Conservation (phyloP, 2,797 vertebrate genomes). For the Podarcis lilfordi region DNA sequence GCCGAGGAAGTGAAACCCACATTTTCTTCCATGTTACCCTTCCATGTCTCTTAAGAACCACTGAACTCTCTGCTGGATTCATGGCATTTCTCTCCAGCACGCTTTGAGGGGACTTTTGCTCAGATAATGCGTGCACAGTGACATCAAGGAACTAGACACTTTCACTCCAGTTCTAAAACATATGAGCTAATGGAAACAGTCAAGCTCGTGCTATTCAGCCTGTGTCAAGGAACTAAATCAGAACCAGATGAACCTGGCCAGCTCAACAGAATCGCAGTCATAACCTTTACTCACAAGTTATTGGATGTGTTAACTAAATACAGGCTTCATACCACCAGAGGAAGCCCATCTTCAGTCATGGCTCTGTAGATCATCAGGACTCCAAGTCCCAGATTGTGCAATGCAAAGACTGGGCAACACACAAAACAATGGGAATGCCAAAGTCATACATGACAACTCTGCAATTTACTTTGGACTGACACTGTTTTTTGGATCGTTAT, state of each 20-base stretch:
- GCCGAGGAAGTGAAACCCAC: slow-evolving; percentile 9
- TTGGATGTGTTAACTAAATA: not conserved
- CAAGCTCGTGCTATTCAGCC: slow-evolving; percentile 23
- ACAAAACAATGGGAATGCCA: not conserved
- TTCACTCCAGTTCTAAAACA: slow-evolving; percentile 44
- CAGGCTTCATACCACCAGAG: not conserved
- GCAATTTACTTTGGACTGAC: not conserved
- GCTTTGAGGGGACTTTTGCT: not conserved
- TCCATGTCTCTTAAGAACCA: not conserved
- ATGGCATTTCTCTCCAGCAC: not conserved
- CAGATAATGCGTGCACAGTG: slow-evolving; percentile 35
- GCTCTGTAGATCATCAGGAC: not conserved
- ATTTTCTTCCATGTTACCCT: slow-evolving; percentile 13
- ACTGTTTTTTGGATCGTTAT: not conserved
- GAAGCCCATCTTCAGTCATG: not conserved
- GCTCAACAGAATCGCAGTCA: slow-evolving; percentile 11
- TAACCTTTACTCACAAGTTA: slow-evolving; percentile 5
- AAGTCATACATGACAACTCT: not conserved
- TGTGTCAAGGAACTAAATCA: slow-evolving; percentile 29
- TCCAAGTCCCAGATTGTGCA: not conserved
- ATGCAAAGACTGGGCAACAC: not conserved
- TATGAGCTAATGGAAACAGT: slow-evolving; percentile 48
- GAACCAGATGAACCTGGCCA: slow-evolving; percentile 11
- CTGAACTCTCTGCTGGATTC: not conserved
- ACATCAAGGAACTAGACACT: slow-evolving; percentile 48